These are phyloP conservation scores for Propithecus coquereli DNA, from an alignment of 2,113 vertebrate species.

Conservation along the genomic window DNA sequence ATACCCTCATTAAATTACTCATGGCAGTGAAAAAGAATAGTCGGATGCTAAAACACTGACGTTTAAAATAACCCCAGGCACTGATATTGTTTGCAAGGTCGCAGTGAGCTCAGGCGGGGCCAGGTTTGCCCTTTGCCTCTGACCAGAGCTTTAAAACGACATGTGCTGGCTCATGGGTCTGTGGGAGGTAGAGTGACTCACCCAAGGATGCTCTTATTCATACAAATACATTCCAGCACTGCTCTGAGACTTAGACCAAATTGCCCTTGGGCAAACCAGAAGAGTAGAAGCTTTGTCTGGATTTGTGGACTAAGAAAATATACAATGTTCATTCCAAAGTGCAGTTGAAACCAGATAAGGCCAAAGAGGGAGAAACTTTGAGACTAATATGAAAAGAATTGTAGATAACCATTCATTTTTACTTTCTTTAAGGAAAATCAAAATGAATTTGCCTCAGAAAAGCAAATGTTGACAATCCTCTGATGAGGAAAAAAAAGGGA, in stretches of 20 bases:
- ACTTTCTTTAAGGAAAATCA: conserved; percentile 67
- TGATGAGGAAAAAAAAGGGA: conserved; percentile 49
- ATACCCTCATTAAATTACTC: conserved; percentile 11
- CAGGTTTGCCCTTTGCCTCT: background rate
- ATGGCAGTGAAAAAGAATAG: background rate
- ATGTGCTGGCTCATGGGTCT: background rate
- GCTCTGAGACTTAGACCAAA: conserved; percentile 45
- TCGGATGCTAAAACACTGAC: background rate
- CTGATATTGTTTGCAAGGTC: background rate
- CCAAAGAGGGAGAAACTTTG: conserved; percentile 44
- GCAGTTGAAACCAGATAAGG: conserved; percentile 62
- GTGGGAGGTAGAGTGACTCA: conserved; percentile 48
- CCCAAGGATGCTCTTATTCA: conserved; percentile 42
- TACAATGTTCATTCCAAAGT: conserved; percentile 49
- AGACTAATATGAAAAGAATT: conserved; percentile 4
- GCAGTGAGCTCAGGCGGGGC: background rate
- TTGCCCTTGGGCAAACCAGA: conserved; percentile 28
- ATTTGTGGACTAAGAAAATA: conserved; percentile 67
- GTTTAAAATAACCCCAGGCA: conserved; percentile 18
- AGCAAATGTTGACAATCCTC: conserved; percentile 67
- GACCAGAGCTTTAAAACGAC: conserved; percentile 28
- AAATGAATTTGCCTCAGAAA: conserved; percentile 66
- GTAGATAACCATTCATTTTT: conserved; percentile 33
- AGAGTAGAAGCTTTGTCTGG: conserved; percentile 68
- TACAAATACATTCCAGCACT: conserved; percentile 53